Evolutionary conservation across 2,888 invertebrate species (phyloP).

Genomic region (Parnassius orleans): DNA sequence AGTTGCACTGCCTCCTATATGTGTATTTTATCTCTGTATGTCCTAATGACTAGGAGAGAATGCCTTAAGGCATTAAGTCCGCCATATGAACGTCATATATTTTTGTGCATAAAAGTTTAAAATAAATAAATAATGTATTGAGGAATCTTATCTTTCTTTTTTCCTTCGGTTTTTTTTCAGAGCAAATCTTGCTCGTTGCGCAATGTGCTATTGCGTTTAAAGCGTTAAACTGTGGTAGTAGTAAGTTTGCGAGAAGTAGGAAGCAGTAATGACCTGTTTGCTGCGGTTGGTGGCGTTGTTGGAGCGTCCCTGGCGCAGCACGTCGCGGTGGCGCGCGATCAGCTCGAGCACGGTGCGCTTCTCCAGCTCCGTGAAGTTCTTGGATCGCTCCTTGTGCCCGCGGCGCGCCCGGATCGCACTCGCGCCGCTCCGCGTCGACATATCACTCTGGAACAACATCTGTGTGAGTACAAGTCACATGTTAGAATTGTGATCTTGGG

Average conservation of each 20-base stretch:
- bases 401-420: constrained; percentile 68
- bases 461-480: not conserved
- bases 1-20: too few relatives aligned
- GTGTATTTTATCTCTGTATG: too few relatives aligned
- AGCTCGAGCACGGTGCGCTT: constrained; percentile 75
- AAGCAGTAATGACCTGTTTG: constrained; percentile 58
- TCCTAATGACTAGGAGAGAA: too few relatives aligned
- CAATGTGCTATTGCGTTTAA: too few relatives aligned
- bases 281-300: constrained; percentile 78
- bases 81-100: too few relatives aligned
- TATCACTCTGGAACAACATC: constrained; percentile 56
- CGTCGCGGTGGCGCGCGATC: constrained; percentile 74
- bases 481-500: too few relatives aligned
- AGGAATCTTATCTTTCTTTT: too few relatives aligned
- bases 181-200: not conserved
- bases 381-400: constrained; percentile 78
- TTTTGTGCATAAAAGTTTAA: too few relatives aligned
- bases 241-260: not conserved
- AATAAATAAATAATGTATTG: too few relatives aligned
- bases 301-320: constrained; percentile 76
- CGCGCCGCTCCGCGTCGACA: constrained; percentile 71
- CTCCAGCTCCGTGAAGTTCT: constrained; percentile 79
- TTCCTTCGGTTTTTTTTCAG: too few relatives aligned
- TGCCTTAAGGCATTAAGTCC: too few relatives aligned
- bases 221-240: not conserved